phyloP scores from a whole-genome alignment of 2,888 invertebrate genomes.

The Fragum whitleyi region DNA sequence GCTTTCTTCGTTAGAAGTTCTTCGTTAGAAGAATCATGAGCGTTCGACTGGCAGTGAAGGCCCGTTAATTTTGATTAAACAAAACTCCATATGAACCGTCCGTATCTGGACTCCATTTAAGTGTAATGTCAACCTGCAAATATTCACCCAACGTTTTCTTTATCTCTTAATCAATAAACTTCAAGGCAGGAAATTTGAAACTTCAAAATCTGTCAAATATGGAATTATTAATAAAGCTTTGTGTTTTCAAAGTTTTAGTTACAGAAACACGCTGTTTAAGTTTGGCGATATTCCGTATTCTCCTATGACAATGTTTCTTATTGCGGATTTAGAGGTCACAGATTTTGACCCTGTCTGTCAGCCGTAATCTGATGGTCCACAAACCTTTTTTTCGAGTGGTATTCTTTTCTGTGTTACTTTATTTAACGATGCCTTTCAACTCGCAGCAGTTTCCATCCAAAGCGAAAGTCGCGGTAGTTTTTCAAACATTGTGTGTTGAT shows the following conservation, averaged over 20 bases:
- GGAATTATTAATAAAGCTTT: slow-evolving; percentile 67
- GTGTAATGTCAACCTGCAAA: slow-evolving; percentile 16
- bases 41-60: slow-evolving; percentile 5
- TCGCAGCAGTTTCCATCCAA: too few species aligned
- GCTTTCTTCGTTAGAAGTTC: too few species aligned
- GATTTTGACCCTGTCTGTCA: slow-evolving; percentile 56
- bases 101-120: slow-evolving; percentile 14
- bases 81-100: not conserved
- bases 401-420: too few species aligned
- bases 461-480: too few species aligned
- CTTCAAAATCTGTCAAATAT: slow-evolving; percentile 67
- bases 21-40: too few species aligned
- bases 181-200: slow-evolving; percentile 64
- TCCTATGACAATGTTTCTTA: slow-evolving; percentile 58
- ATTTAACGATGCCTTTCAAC: too few species aligned
- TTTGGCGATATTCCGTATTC: slow-evolving; percentile 48
- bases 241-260: slow-evolving; percentile 59
- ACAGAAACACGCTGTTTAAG: slow-evolving; percentile 57
- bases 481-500: too few species aligned
- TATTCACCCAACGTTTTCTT: slow-evolving; percentile 22
- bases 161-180: slow-evolving; percentile 62
- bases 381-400: slow-evolving; percentile 50
- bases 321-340: slow-evolving; percentile 46
- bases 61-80: slow-evolving; percentile 21
- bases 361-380: slow-evolving; percentile 53